phyloP scores from a whole-genome alignment of 2,113 vertebrate species.

The Tachycineta bicolor region DNA sequence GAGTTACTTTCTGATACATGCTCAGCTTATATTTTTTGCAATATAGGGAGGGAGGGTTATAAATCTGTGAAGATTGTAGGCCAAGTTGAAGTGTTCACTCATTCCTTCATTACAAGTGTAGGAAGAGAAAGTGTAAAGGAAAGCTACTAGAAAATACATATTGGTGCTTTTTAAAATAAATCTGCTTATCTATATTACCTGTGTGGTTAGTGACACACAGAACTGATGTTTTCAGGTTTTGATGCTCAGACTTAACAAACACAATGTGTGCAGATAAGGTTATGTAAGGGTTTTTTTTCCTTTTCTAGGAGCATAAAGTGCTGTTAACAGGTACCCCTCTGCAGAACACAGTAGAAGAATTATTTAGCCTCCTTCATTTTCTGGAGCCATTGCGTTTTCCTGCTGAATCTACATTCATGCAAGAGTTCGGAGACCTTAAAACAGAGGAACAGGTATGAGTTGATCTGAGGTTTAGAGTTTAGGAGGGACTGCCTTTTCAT shows the following conservation, averaged over 20 bases:
- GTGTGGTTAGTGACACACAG: not conserved
- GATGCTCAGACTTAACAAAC: not conserved
- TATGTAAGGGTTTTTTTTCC: not conserved
- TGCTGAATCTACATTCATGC: slow-evolving; percentile 95
- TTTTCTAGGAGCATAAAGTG: slow-evolving; percentile 92
- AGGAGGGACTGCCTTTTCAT: not conserved
- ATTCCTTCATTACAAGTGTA: not conserved
- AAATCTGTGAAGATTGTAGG: not conserved
- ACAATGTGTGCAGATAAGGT: not conserved
- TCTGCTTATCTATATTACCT: not conserved
- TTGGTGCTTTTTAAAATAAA: not conserved
- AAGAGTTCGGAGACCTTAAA: slow-evolving; percentile 97
- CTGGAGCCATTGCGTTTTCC: slow-evolving; percentile 92
- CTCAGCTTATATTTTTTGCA: not conserved
- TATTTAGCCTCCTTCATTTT: slow-evolving; percentile 97
- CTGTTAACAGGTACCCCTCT: slow-evolving; percentile 95
- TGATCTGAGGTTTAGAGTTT: not conserved
- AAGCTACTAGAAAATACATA: not conserved
- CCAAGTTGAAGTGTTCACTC: not conserved
- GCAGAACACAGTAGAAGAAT: slow-evolving; percentile 97
- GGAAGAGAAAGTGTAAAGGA: not conserved
- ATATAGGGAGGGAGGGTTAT: not conserved
- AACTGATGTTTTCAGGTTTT: not conserved
- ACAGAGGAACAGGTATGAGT: slow-evolving; percentile 91
- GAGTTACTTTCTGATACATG: not conserved